phyloP scores from a whole-genome alignment of 2,797 vertebrate species.

The Oophaga sylvatica region DNA sequence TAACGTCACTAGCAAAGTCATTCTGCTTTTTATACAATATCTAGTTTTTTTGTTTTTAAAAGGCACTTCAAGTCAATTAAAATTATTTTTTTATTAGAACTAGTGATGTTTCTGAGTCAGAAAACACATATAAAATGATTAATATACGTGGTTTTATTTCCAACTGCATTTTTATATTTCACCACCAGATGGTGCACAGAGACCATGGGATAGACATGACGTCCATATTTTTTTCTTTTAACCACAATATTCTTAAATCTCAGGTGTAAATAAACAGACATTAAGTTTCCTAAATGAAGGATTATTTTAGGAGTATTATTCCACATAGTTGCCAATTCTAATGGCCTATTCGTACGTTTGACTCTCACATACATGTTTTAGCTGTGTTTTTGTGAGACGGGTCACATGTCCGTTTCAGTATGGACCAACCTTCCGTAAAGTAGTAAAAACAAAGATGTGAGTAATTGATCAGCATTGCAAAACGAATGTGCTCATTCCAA shows the following conservation, averaged over 20 bases:
- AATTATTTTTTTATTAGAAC: background rate
- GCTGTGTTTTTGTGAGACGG: too few species aligned
- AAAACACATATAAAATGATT: background rate
- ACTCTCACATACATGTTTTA: too few species aligned
- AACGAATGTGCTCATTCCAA: too few species aligned
- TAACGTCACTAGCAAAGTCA: too few species aligned
- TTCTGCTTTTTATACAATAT: too few species aligned
- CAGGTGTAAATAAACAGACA: background rate
- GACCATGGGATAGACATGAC: background rate
- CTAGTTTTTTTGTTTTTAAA: too few species aligned
- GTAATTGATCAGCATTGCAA: too few species aligned
- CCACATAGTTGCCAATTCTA: background rate
- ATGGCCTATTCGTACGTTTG: background rate
- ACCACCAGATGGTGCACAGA: constrained; percentile 35
- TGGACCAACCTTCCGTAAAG: too few species aligned
- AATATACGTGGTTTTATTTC: background rate
- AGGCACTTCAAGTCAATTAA: background rate
- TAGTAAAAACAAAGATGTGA: too few species aligned
- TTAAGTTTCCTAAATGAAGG: background rate
- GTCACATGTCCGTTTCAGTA: too few species aligned
- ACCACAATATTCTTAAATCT: background rate
- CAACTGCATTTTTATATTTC: background rate
- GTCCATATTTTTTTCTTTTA: too few species aligned
- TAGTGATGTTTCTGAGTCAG: background rate
- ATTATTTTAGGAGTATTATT: background rate